Evolutionary conservation across 2,113 vertebrate species (phyloP), one percentile per base, ranked within the genome.

Genomic region (Macheiramphus alcinus): DNA sequence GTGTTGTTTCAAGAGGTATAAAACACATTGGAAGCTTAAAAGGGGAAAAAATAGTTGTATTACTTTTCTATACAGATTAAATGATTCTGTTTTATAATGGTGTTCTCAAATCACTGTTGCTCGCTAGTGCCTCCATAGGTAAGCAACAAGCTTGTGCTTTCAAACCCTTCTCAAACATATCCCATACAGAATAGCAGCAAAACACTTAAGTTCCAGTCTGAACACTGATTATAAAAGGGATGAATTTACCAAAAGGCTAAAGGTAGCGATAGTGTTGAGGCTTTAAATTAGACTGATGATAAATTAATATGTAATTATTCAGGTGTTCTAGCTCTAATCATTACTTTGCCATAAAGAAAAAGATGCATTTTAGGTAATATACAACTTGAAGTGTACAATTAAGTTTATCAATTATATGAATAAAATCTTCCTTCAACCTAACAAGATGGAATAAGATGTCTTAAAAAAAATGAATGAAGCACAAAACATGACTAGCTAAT

Each of bases 91-190:
- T 92, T 92, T 80, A 31, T 79, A 81, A 48, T 58, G 45, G 48
- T 73, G 34, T 66, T 96, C 56, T 80, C 68, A 68, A 84, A 55
- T 80, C 58, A 16, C 50, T 53, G 31, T 72, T 96, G 89, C 95
- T 97, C 96, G 0, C 96, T 96, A 94, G 94, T 94, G 95, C 96
- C 94, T 68, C 94, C 96, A 75, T 56, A 88, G 91, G 93, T 91
- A 93, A 95, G 48, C 84, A 68, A 47, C 20, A 40, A 73, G 32
- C 53, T 62, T 27, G 19, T 52, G 63, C 59, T 70, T 93, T 91
- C 62, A 80, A 84, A 29, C 32, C 34, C 32, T 82, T 62, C 72
- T 84, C 80, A 88, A 25, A 55, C 53, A 11, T 20, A 50, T 16
- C 58, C 48, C 50, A 18, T 43, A n/a, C 40, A 72, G 48, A 91